phyloP scores from a whole-genome alignment of 1,140 invertebrate species.

The Theocolax elegans region DNA sequence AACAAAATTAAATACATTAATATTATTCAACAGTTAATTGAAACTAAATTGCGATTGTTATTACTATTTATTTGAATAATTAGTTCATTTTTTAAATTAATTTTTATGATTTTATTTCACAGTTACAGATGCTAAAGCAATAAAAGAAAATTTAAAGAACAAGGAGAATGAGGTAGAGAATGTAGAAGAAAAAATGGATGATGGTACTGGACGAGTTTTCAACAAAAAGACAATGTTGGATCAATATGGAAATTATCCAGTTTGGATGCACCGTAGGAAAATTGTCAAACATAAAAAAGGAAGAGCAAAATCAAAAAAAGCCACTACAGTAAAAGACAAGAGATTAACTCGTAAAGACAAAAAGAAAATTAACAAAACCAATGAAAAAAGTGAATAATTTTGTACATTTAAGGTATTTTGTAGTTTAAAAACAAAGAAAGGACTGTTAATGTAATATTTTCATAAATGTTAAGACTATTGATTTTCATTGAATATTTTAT shows the following conservation, averaged over 20 bases:
- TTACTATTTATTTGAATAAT: no score
- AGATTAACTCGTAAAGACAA: constrained; percentile 58
- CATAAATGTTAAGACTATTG: constrained; percentile 7
- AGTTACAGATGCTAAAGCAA: constrained; percentile 58
- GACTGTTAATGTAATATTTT: constrained; percentile 6
- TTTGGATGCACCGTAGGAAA: constrained; percentile 72
- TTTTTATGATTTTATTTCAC: constrained; percentile 20
- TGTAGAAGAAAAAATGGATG: constrained; percentile 63
- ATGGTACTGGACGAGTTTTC: constrained; percentile 64
- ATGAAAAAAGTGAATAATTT: constrained; percentile 5
- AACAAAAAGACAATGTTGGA: constrained; percentile 73
- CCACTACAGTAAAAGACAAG: constrained; percentile 60
- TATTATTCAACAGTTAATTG: not conserved
- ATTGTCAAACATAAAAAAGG: constrained; percentile 69
- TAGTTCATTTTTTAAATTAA: no score
- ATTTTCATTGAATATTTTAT: constrained; percentile 44
- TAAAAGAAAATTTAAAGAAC: constrained; percentile 51
- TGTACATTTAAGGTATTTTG: not conserved
- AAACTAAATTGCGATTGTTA: not conserved
- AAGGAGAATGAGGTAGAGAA: constrained; percentile 54
- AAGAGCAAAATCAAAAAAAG: constrained; percentile 61
- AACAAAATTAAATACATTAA: no score
- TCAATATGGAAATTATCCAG: constrained; percentile 74
- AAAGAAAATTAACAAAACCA: constrained; percentile 44
- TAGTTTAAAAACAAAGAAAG: not conserved